Evolutionary conservation across 2,888 invertebrate genomes (phyloP).

Genomic region (Brenthis ino): DNA sequence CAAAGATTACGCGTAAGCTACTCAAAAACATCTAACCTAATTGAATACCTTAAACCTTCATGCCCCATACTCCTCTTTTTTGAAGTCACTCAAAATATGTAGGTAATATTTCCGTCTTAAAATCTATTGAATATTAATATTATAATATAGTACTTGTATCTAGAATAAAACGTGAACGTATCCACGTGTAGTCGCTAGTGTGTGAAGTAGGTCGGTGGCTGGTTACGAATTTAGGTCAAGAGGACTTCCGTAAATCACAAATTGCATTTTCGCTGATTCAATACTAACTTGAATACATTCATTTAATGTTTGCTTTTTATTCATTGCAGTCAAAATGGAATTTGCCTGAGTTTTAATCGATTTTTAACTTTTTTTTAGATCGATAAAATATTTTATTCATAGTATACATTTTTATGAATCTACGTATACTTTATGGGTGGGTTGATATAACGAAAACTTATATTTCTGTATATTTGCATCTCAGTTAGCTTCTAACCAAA

Average conservation of each 20-base stretch:
- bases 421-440: no score
- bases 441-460: no score
- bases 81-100: no score
- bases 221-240: constrained; percentile 31
- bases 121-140: no score
- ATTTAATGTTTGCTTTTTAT: constrained; percentile 27
- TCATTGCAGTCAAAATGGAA: constrained; percentile 11
- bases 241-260: constrained; percentile 32
- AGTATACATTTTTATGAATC: no score
- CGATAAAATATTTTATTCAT: constrained; percentile 3
- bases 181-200: constrained; percentile 8
- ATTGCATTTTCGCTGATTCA: constrained; percentile 33
- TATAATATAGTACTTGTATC: background rate
- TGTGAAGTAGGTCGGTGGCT: constrained; percentile 17
- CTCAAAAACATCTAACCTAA: no score
- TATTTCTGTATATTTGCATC: no score
- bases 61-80: no score
- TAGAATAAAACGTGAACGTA: background rate
- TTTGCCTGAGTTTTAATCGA: constrained; percentile 14
- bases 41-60: no score
- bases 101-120: no score
- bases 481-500: no score
- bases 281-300: constrained; percentile 27
- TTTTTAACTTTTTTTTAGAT: constrained; percentile 8
- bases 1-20: no score